Evolutionary conservation across 2,888 invertebrate species (phyloP).

Genomic region (Latheticus oryzae): DNA sequence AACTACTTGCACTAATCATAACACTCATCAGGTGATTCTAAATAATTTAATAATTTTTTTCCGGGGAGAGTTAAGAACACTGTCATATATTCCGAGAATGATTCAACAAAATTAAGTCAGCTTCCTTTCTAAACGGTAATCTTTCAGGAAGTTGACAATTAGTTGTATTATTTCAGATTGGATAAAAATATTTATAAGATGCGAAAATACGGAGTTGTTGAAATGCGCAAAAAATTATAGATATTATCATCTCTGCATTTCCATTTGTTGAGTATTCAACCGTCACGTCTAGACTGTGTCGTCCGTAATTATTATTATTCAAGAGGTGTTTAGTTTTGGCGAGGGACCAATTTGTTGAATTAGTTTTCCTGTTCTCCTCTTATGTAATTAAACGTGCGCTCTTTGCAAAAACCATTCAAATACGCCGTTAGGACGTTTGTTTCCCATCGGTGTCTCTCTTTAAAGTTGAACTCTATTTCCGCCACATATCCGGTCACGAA

Average conservation of each 20-base stretch:
- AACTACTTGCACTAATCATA: too few relatives aligned
- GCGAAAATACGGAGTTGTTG: too few relatives aligned
- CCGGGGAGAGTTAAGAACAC: too few relatives aligned
- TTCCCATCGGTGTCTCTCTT: conserved; percentile 11
- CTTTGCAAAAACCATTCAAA: conserved; percentile 16
- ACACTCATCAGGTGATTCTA: too few relatives aligned
- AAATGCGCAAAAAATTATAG: too few relatives aligned
- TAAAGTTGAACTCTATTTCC: conserved; percentile 45
- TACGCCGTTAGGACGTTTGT: conserved; percentile 11
- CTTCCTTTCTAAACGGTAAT: conserved; percentile 8
- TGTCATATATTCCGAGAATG: not conserved
- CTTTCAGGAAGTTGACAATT: conserved; percentile 7
- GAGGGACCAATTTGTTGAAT: conserved; percentile 25
- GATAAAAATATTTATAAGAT: too few relatives aligned
- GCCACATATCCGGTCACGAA: conserved; percentile 46
- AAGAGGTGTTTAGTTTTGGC: conserved; percentile 20
- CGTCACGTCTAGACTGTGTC: not conserved
- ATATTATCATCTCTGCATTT: too few relatives aligned
- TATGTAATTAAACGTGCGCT: conserved; percentile 27
- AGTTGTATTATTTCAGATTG: conserved; percentile 1
- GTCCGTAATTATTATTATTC: conserved; percentile 11
- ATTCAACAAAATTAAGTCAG: conserved; percentile 9
- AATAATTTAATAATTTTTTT: too few relatives aligned
- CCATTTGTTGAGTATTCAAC: not conserved
- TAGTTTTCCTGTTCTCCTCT: conserved; percentile 14